These are phyloP conservation scores for Hemicordylus capensis DNA, from an alignment of 2,113 vertebrate species.

Conservation along the genomic window DNA sequence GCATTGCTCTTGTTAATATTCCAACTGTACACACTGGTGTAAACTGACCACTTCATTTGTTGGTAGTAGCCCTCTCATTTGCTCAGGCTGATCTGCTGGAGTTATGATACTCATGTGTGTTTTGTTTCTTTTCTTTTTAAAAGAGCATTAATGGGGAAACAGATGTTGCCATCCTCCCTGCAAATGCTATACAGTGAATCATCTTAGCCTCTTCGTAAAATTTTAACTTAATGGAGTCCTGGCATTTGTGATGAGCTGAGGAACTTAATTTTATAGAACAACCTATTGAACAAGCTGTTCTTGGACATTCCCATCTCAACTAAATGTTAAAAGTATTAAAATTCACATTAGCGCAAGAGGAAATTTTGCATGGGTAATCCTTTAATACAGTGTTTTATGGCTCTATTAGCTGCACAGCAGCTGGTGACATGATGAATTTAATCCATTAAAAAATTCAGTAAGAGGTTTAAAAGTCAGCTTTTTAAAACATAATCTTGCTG, in stretches of 20 bases:
- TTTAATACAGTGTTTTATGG: conserved; percentile 91
- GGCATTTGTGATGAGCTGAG: conserved; percentile 86
- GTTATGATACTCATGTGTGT: conserved; percentile 24
- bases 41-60: conserved; percentile 34
- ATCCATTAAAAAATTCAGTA: conserved; percentile 88
- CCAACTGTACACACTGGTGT: background rate
- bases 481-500: conserved; percentile 87
- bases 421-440: conserved; percentile 90
- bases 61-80: background rate
- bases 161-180: conserved; percentile 75
- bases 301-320: conserved; percentile 88
- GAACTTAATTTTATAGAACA: conserved; percentile 89
- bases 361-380: conserved; percentile 90
- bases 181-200: conserved; percentile 80
- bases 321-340: conserved; percentile 93
- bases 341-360: conserved; percentile 87
- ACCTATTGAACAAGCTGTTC: conserved; percentile 89
- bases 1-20: background rate
- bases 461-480: conserved; percentile 90
- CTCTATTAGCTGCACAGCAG: conserved; percentile 89
- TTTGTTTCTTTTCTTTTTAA: conserved; percentile 55
- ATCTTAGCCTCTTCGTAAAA: conserved; percentile 84
- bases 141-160: conserved; percentile 69
- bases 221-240: conserved; percentile 86
- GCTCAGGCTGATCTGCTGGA: conserved; percentile 31